Evolutionary conservation across 2,888 invertebrate genomes (phyloP).

Genomic region (Stenoptilia bipunctidactyla): DNA sequence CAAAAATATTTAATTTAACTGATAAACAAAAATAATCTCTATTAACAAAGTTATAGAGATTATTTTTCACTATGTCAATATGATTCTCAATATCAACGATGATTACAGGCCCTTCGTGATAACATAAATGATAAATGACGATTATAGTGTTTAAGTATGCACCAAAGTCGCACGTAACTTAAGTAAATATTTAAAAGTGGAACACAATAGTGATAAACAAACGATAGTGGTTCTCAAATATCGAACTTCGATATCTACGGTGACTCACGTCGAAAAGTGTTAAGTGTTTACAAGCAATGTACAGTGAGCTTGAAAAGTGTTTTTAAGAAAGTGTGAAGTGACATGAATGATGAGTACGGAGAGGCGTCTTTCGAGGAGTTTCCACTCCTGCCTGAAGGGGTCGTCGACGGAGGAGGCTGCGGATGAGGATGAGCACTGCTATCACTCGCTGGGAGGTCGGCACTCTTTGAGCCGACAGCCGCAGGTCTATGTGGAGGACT

Average conservation of each 20-base stretch:
- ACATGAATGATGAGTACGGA: constrained; percentile 68
- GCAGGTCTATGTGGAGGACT: constrained; percentile 59
- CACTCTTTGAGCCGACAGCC: constrained; percentile 52
- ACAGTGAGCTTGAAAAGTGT: constrained; percentile 9
- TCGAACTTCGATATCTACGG: too few relatives aligned
- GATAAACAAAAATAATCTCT: too few relatives aligned
- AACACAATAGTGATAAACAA: constrained; percentile 1
- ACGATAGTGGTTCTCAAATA: not conserved
- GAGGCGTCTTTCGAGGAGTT: constrained; percentile 75
- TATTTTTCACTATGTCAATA: constrained; percentile 20
- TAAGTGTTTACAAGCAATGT: constrained; percentile 17
- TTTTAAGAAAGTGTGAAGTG: constrained; percentile 16
- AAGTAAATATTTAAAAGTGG: constrained; percentile 22
- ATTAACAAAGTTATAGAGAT: too few relatives aligned
- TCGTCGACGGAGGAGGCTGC: constrained; percentile 66
- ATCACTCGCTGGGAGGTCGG: constrained; percentile 58
- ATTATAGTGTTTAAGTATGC: constrained; percentile 29
- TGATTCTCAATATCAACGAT: constrained; percentile 29
- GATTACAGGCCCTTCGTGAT: constrained; percentile 37
- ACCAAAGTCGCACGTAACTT: constrained; percentile 32
- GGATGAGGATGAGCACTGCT: constrained; percentile 60
- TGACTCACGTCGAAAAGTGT: too few relatives aligned
- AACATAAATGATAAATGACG: constrained; percentile 19
- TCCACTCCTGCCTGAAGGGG: constrained; percentile 77
- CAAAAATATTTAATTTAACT: too few relatives aligned